Conservation (phyloP, 1,140 invertebrate genomes). For the Diachasmimorpha longicaudata region DNA sequence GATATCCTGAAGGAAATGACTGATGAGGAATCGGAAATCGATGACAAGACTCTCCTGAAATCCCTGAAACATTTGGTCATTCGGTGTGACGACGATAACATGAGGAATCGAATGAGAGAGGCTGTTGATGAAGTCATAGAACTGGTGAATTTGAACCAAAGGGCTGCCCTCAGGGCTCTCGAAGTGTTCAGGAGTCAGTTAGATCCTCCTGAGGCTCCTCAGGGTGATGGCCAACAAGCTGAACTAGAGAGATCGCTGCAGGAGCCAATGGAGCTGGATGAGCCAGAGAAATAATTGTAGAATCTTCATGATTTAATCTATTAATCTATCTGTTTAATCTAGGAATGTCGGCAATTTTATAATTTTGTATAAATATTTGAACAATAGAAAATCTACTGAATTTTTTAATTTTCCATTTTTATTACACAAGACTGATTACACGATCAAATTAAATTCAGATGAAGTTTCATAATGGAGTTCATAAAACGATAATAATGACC, state of each 20-base stretch:
- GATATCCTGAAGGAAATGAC: conserved; percentile 49
- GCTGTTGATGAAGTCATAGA: conserved; percentile 41
- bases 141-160: conserved; percentile 37
- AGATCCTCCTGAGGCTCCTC: background rate
- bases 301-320: background rate
- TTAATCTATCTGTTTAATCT: too few relatives aligned
- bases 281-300: conserved; percentile 12
- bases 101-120: conserved; percentile 40
- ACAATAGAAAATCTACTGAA: background rate
- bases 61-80: conserved; percentile 47
- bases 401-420: too few relatives aligned
- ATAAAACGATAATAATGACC: too few relatives aligned
- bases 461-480: too few relatives aligned
- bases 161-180: conserved; percentile 37
- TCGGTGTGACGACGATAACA: conserved; percentile 38
- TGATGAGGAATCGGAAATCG: conserved; percentile 40
- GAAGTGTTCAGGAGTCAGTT: conserved; percentile 38
- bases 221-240: background rate
- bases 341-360: background rate
- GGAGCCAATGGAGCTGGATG: background rate
- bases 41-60: conserved; percentile 42
- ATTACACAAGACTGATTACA: too few relatives aligned
- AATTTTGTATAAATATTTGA: conserved; percentile 17
- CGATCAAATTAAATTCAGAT: too few relatives aligned
- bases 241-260: background rate